These are phyloP conservation scores for Trematocara stigmaticum DNA, from an alignment of 2,113 vertebrate species.

Conservation along the genomic window DNA sequence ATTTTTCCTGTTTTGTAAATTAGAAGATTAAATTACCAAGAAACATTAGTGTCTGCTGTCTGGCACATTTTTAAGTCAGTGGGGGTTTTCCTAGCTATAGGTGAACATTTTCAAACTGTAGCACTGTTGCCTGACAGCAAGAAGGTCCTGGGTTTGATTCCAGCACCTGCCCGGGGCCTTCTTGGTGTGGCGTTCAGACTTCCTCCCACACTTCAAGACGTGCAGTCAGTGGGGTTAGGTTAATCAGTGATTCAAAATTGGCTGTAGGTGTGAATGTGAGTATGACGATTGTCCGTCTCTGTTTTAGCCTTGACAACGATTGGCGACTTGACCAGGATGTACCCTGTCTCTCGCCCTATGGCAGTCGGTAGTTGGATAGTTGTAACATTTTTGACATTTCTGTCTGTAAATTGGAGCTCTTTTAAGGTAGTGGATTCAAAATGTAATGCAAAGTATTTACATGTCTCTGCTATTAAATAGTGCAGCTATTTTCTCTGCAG, in stretches of 20 bases:
- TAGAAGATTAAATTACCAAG: neutral
- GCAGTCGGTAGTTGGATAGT: neutral
- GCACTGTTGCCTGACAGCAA: neutral
- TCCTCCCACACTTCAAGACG: neutral
- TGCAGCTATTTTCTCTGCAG: too few species aligned
- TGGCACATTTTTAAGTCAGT: neutral
- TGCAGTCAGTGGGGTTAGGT: neutral
- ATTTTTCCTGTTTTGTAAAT: neutral
- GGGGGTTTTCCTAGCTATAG: neutral
- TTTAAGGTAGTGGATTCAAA: too few species aligned
- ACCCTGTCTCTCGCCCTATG: neutral
- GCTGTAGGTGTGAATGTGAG: neutral
- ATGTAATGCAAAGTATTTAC: too few species aligned
- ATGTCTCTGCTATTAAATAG: too few species aligned
- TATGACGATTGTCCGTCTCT: fast-evolving
- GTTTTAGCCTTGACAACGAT: neutral
- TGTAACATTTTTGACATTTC: too few species aligned
- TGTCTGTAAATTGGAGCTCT: too few species aligned
- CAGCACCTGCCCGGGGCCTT: neutral
- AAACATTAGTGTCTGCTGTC: neutral
- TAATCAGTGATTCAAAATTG: neutral
- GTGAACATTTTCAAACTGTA: neutral
- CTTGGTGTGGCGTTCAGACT: neutral
- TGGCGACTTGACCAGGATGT: neutral
- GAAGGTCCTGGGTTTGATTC: neutral